Percentiles rank a stretch among this genome's conserved stretches.
These are phyloP conservation scores for Apis laboriosa DNA, from an alignment of 1,140 invertebrate species.

Conservation along the genomic window DNA sequence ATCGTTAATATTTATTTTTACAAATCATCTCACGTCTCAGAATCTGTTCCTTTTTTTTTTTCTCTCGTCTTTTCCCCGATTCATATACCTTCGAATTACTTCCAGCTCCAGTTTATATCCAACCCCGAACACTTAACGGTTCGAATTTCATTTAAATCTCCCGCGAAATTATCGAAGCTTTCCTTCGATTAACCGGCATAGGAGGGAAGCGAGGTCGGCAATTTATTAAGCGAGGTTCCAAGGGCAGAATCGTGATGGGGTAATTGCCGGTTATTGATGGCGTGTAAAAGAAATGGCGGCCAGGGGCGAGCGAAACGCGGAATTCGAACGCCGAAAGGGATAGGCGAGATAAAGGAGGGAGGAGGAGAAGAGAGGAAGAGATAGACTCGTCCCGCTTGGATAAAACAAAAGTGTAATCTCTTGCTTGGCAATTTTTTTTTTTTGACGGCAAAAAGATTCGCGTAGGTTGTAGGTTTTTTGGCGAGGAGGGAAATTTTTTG, in stretches of 20 bases:
- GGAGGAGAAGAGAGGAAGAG: not conserved
- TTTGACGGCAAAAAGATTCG: too few species aligned
- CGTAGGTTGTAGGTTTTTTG: too few species aligned
- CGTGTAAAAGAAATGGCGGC: constrained; percentile 18
- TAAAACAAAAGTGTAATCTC: not conserved
- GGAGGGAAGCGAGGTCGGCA: constrained; percentile 12
- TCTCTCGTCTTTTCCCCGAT: too few species aligned
- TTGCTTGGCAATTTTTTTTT: not conserved
- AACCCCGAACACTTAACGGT: not conserved
- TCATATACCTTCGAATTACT: not conserved
- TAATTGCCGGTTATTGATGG: constrained; percentile 32
- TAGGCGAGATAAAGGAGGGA: too few species aligned
- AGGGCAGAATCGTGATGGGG: constrained; percentile 32
- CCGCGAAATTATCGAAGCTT: constrained; percentile 3
- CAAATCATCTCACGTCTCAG: too few species aligned
- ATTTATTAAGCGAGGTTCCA: constrained; percentile 32
- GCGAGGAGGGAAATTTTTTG: not conserved
- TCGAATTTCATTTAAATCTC: constrained; percentile 34
- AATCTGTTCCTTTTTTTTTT: too few species aligned
- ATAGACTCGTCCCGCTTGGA: too few species aligned
- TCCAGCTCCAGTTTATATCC: too few species aligned
- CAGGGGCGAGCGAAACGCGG: not conserved
- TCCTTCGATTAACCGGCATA: not conserved
- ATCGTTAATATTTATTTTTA: too few species aligned
- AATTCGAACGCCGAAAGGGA: not conserved